These are phyloP conservation scores for Tachina lurida DNA, from an alignment of 2,888 invertebrate species.

Conservation along the genomic window DNA sequence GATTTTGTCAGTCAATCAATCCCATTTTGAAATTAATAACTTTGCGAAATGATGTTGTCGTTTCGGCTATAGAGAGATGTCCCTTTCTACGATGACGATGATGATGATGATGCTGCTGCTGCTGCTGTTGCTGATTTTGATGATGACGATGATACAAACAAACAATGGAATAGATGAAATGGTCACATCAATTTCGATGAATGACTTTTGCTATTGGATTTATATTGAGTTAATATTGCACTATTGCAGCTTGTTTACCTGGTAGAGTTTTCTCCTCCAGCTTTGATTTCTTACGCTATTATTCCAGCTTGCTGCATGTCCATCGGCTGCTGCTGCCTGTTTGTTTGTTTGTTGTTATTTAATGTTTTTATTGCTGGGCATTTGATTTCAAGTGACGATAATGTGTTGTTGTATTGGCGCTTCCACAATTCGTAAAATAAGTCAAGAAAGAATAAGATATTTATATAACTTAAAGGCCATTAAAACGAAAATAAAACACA, in stretches of 20 bases:
- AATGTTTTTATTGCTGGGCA: constrained; percentile 65
- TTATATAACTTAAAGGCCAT: neutral
- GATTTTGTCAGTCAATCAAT: constrained; percentile 79
- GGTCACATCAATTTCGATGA: constrained; percentile 51
- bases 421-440: constrained; percentile 60
- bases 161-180: constrained; percentile 49
- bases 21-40: constrained; percentile 78
- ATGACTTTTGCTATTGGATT: constrained; percentile 46
- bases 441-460: neutral
- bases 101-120: neutral
- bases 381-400: constrained; percentile 78
- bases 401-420: constrained; percentile 77
- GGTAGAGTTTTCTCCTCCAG: constrained; percentile 7
- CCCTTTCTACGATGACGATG: constrained; percentile 32
- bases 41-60: constrained; percentile 73
- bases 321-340: neutral
- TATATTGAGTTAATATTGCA: constrained; percentile 53
- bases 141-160: neutral
- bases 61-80: constrained; percentile 51
- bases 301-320: neutral
- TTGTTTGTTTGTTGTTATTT: constrained; percentile 40
- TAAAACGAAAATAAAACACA: constrained; percentile 21
- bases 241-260: constrained; percentile 3
- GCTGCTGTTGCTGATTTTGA: constrained; percentile 5
- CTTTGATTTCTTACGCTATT: constrained; percentile 62